These are phyloP conservation scores for Boulengeromyrus knoepffleri DNA, from an alignment of 2,113 vertebrate species.

Conservation along the genomic window DNA sequence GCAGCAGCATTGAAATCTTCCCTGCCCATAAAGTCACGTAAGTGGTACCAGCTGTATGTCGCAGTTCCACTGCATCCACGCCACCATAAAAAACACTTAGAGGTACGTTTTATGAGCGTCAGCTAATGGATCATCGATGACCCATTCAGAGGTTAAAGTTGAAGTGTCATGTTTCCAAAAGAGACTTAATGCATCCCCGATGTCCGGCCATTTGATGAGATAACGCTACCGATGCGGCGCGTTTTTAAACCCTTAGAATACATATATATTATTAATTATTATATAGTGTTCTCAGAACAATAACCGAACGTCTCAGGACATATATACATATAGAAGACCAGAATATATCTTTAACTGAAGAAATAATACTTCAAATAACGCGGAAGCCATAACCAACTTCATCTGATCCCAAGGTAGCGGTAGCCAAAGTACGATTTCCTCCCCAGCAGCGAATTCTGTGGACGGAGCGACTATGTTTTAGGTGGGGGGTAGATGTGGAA, in stretches of 20 bases:
- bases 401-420: neutral
- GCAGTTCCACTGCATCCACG: neutral
- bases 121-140: neutral
- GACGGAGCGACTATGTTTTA: neutral
- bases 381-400: neutral
- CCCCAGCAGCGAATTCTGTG: neutral
- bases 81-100: neutral
- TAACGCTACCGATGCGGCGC: neutral
- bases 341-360: neutral
- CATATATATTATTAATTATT: neutral
- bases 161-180: neutral
- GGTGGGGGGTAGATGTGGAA: neutral
- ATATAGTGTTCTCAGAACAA: neutral
- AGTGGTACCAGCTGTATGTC: neutral
- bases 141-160: neutral
- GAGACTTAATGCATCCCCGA: neutral
- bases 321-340: neutral
- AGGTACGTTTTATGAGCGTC: neutral
- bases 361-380: neutral
- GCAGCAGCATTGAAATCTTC: neutral
- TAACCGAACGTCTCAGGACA: neutral
- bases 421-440: neutral
- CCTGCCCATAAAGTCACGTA: neutral
- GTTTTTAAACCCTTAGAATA: neutral
- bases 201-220: neutral